phyloP scores from a whole-genome alignment of 2,113 vertebrate species.

The Pantherophis guttatus region DNA sequence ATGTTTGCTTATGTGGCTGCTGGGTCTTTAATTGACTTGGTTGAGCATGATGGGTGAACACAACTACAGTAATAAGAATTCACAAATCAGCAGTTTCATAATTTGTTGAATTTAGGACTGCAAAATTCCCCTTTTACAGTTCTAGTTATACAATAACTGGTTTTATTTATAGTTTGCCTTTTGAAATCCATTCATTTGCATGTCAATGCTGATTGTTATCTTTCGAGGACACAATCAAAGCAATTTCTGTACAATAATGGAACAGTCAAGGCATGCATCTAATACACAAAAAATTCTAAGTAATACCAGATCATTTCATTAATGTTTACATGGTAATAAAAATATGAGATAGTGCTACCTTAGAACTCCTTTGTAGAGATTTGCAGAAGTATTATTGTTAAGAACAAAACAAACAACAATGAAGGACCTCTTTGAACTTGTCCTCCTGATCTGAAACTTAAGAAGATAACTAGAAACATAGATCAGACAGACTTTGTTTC shows the following conservation, averaged over 20 bases:
- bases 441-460: background rate
- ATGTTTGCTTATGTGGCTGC: background rate
- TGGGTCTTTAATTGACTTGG: background rate
- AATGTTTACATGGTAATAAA: constrained; percentile 16
- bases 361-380: background rate
- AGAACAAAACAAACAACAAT: background rate
- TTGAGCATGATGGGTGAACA: background rate
- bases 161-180: constrained; percentile 61
- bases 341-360: constrained; percentile 10
- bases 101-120: constrained; percentile 62
- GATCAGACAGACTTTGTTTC: background rate
- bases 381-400: background rate
- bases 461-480: background rate
- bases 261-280: constrained; percentile 59
- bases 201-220: constrained; percentile 69
- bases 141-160: constrained; percentile 66
- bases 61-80: constrained; percentile 22
- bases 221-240: constrained; percentile 67
- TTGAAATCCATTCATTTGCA: constrained; percentile 68
- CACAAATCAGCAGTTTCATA: constrained; percentile 52
- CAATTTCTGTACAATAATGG: constrained; percentile 60
- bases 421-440: background rate
- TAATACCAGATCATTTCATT: constrained; percentile 44
- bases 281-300: constrained; percentile 49
- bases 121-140: constrained; percentile 59